A percentile compares a stretch with the other conserved stretches of the same genome.
Conservation (phyloP, 2,888 invertebrate genomes). For the Oegoconia quadripuncta region DNA sequence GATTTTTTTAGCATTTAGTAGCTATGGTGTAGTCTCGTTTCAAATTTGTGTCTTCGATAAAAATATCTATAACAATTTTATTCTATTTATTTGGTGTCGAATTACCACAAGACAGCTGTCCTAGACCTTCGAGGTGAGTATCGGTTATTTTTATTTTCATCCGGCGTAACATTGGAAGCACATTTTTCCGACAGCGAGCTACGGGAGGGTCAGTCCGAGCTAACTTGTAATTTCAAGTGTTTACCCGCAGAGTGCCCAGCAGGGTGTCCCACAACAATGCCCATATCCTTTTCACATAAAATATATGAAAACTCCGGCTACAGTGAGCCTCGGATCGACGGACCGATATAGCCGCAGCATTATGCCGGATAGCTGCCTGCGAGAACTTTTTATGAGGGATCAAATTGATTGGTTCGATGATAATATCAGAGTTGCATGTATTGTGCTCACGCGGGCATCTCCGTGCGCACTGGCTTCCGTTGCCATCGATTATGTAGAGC, state of each 20-base stretch:
- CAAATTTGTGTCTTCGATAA: conserved; percentile 13
- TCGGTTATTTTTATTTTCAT: conserved; percentile 59
- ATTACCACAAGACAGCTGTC: conserved; percentile 16
- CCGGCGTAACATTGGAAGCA: conserved; percentile 76
- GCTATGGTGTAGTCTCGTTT: not conserved
- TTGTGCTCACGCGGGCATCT: conserved; percentile 38
- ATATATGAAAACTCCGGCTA: conserved; percentile 75
- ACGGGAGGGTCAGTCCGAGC: conserved; percentile 43
- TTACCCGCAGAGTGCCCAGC: conserved; percentile 67
- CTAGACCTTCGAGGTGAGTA: conserved; percentile 14
- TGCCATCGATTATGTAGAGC: conserved; percentile 42
- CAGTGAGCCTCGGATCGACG: conserved; percentile 65
- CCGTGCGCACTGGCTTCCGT: conserved; percentile 39
- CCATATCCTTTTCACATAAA: conserved; percentile 79
- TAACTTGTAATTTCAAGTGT: conserved; percentile 77
- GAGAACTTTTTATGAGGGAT: conserved; percentile 77
- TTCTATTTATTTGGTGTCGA: conserved; percentile 17
- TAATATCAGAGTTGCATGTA: conserved; percentile 66
- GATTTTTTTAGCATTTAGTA: not conserved
- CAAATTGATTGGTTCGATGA: conserved; percentile 77
- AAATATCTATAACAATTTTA: conserved; percentile 19
- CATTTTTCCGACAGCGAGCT: conserved; percentile 46
- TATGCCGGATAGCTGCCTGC: conserved; percentile 66
- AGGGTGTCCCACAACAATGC: conserved; percentile 72
- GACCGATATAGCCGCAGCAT: conserved; percentile 61